These are phyloP conservation scores for Magallana angulata DNA, from an alignment of 1,140 invertebrate genomes.

Conservation along the genomic window DNA sequence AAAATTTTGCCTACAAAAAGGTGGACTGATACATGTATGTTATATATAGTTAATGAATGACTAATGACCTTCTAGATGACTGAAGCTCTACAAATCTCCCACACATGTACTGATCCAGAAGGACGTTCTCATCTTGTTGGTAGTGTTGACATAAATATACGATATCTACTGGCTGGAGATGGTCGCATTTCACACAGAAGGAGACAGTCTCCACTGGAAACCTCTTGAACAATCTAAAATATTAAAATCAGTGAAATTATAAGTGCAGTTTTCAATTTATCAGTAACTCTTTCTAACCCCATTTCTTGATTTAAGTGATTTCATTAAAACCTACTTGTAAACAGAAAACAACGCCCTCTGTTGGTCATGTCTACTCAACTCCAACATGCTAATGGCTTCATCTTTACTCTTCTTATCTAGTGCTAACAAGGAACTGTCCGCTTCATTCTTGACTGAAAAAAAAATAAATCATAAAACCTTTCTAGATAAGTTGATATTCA, in stretches of 20 bases:
- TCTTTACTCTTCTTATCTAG: background rate
- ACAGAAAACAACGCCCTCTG: background rate
- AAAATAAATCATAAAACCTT: background rate
- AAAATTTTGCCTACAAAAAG: no score
- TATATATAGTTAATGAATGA: no score
- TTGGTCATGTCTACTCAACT: background rate
- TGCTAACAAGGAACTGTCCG: background rate
- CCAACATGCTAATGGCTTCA: background rate
- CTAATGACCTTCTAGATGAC: background rate
- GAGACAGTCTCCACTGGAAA: slow-evolving; percentile 52
- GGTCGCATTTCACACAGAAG: slow-evolving; percentile 47
- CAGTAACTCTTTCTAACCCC: no score
- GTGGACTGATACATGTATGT: no score
- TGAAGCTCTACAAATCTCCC: background rate
- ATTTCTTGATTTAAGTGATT: background rate
- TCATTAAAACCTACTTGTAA: slow-evolving; percentile 18
- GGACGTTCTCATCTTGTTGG: background rate
- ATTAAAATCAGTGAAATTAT: background rate
- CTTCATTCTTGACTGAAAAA: background rate
- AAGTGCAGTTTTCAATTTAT: no score
- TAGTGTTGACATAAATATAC: slow-evolving; percentile 56
- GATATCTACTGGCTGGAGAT: slow-evolving; percentile 59
- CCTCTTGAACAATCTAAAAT: slow-evolving; percentile 61
- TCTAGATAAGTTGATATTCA: no score
- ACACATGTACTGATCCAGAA: slow-evolving; percentile 15